Percentiles rank a stretch among this genome's conserved stretches.
phyloP scores from a whole-genome alignment of 2,113 vertebrate species.

The Indicator indicator region DNA sequence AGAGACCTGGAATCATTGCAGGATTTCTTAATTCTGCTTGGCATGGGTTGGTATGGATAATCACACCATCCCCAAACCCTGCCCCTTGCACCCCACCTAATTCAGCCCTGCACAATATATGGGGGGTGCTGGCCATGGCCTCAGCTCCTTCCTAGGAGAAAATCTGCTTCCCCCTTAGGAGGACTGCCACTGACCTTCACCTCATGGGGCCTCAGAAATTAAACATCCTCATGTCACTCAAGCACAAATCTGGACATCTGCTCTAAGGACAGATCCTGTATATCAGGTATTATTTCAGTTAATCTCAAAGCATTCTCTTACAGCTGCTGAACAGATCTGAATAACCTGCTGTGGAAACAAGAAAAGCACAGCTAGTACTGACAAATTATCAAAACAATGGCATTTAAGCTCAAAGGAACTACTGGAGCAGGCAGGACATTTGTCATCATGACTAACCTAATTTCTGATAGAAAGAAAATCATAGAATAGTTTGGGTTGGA shows the following conservation, averaged over 20 bases:
- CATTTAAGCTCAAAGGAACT: not conserved
- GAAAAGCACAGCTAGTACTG: not conserved
- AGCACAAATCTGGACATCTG: not conserved
- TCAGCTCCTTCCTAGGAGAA: not conserved
- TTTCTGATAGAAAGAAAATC: not conserved
- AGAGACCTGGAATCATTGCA: not conserved
- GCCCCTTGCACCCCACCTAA: rapidly evolving
- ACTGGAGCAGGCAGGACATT: not conserved
- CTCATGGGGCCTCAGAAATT: not conserved
- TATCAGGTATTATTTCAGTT: not conserved
- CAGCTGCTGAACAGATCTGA: not conserved
- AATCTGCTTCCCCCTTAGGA: not conserved
- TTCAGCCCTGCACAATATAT: not conserved
- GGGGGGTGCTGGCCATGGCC: not conserved
- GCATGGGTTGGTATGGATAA: not conserved
- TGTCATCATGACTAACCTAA: not conserved
- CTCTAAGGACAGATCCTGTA: not conserved
- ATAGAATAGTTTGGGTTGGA: too few species aligned
- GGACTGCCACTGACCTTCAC: not conserved
- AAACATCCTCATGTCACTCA: not conserved
- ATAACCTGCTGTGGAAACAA: not conserved
- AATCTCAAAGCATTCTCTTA: not conserved
- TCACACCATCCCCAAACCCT: not conserved
- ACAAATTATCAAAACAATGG: not conserved
- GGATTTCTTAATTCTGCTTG: not conserved